Conservation (phyloP, 1,140 invertebrate species). For the Lepidurus arcticus region DNA sequence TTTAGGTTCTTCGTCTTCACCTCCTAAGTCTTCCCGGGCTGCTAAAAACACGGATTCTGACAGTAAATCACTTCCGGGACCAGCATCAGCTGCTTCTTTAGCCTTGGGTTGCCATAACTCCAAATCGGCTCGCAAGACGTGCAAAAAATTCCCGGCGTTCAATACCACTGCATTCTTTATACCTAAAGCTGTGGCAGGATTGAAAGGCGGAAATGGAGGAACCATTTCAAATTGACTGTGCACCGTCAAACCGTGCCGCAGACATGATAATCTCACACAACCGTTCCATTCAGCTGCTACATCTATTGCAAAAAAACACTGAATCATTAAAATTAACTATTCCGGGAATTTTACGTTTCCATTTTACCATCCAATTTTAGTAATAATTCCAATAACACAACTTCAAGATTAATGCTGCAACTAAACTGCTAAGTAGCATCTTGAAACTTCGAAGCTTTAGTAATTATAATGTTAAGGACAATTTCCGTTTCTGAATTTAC, state of each 20-base stretch:
- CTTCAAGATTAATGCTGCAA: too few relatives aligned
- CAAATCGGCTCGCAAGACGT: constrained; percentile 54
- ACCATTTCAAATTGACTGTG: constrained; percentile 63
- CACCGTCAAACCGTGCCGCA: constrained; percentile 60
- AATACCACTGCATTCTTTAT: constrained; percentile 59
- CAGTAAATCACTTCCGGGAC: neutral
- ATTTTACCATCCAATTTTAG: too few relatives aligned
- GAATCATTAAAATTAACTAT: constrained; percentile 23
- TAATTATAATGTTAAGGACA: too few relatives aligned
- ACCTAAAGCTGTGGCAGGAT: constrained; percentile 56
- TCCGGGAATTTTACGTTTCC: neutral
- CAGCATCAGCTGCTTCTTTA: neutral
- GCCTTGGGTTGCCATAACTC: constrained; percentile 40
- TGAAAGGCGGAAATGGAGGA: constrained; percentile 60
- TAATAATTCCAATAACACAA: too few relatives aligned
- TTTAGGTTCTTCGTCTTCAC: neutral
- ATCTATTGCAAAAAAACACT: constrained; percentile 42
- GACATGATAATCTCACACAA: constrained; percentile 54
- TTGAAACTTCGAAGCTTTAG: too few relatives aligned
- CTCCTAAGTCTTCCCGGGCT: neutral
- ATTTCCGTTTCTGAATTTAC: too few relatives aligned
- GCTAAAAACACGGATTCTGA: neutral
- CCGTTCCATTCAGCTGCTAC: constrained; percentile 55
- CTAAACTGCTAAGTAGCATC: too few relatives aligned
- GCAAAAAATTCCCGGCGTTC: constrained; percentile 65